phyloP scores from a whole-genome alignment of 2,888 invertebrate species.

The Atrina japonica region DNA sequence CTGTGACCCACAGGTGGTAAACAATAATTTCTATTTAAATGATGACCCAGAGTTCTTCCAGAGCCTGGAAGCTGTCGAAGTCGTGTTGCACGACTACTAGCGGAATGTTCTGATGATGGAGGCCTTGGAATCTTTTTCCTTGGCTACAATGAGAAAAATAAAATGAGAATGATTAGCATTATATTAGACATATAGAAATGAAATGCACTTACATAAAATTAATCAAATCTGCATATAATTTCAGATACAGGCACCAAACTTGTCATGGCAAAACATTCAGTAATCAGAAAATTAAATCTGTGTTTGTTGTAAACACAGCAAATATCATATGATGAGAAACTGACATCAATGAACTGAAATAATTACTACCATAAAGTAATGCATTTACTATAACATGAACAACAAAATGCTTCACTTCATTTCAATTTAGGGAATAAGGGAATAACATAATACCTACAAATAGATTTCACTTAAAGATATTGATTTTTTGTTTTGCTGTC shows the following conservation, averaged over 20 bases:
- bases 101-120: constrained; percentile 64
- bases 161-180: constrained; percentile 10
- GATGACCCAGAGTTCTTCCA: constrained; percentile 62
- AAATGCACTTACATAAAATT: too few species aligned
- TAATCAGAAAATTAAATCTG: background rate
- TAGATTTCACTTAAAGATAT: too few species aligned
- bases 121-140: constrained; percentile 63
- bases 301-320: background rate
- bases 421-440: too few species aligned
- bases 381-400: too few species aligned
- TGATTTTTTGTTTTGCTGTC: too few species aligned
- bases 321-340: background rate
- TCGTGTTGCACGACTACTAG: constrained; percentile 56
- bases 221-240: background rate
- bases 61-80: constrained; percentile 65
- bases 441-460: too few species aligned
- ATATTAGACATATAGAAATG: too few species aligned
- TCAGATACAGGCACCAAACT: too few species aligned
- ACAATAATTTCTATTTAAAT: constrained; percentile 74
- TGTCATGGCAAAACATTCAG: too few species aligned
- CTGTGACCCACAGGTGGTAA: constrained; percentile 75
- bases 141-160: constrained; percentile 47
- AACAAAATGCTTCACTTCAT: too few species aligned
- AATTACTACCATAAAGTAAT: too few species aligned
- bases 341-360: too few species aligned